These are phyloP conservation scores for Conchocele bisecta DNA, from an alignment of 2,888 invertebrate genomes.

Conservation along the genomic window DNA sequence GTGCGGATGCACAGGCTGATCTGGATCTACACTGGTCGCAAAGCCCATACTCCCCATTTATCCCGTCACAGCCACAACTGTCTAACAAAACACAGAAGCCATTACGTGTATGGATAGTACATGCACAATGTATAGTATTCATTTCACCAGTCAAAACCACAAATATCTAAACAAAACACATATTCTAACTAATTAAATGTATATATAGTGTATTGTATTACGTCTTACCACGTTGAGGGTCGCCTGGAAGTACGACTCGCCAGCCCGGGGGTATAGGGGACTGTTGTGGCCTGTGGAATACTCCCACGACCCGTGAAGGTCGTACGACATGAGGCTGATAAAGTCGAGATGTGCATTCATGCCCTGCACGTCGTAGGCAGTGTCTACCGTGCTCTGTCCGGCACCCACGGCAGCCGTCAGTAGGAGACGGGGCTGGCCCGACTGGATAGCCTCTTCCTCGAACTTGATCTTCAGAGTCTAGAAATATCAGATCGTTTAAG, in stretches of 20 bases:
- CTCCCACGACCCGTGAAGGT: conserved; percentile 78
- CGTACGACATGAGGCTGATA: conserved; percentile 74
- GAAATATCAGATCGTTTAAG: no score
- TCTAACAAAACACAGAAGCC: no score
- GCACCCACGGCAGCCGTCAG: conserved; percentile 78
- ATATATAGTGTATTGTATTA: no score
- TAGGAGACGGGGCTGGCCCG: conserved; percentile 54
- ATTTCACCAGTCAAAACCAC: no score
- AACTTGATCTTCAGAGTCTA: conserved; percentile 1
- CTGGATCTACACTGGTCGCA: no score
- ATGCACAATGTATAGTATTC: no score
- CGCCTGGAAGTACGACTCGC: conserved; percentile 21
- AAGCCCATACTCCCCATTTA: no score
- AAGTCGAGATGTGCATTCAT: conserved; percentile 65
- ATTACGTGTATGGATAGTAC: no score
- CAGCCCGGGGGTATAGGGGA: conserved; percentile 64
- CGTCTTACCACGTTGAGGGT: conserved; percentile 31
- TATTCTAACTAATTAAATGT: no score
- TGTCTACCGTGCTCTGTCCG: conserved; percentile 68
- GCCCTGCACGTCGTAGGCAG: conserved; percentile 70
- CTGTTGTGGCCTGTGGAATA: conserved; percentile 73
- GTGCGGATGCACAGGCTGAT: no score
- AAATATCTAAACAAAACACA: no score
- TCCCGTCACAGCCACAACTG: no score
- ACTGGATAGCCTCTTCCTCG: background rate